These are phyloP conservation scores for Subacronicta megacephala DNA, from an alignment of 2,888 invertebrate genomes.

Conservation along the genomic window DNA sequence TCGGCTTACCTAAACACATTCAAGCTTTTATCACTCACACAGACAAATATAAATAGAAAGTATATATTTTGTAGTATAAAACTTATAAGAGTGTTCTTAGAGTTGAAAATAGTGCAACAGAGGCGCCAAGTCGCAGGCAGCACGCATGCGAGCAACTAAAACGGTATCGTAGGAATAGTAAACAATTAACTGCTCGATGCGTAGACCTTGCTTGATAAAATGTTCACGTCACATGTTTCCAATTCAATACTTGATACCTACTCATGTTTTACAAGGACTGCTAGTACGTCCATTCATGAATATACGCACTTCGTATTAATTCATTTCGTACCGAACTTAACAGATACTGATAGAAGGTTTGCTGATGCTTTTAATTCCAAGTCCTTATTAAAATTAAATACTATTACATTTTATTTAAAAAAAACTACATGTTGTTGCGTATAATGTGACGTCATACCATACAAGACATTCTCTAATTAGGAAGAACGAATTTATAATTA, in stretches of 20 bases:
- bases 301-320: slow-evolving; percentile 34
- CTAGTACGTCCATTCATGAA: slow-evolving; percentile 55
- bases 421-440: slow-evolving; percentile 58
- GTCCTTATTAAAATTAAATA: slow-evolving; percentile 15
- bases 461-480: slow-evolving; percentile 70
- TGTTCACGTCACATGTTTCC: slow-evolving; percentile 73
- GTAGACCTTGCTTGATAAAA: slow-evolving; percentile 79
- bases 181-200: slow-evolving; percentile 82
- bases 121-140: slow-evolving; percentile 65
- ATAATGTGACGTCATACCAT: slow-evolving; percentile 62
- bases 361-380: slow-evolving; percentile 14
- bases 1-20: slow-evolving; percentile 79
- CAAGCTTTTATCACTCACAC: slow-evolving; percentile 76
- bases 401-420: slow-evolving; percentile 20
- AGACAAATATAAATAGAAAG: slow-evolving; percentile 59
- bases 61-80: slow-evolving; percentile 61
- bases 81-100: slow-evolving; percentile 65
- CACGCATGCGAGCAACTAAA: slow-evolving; percentile 77
- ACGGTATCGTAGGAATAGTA: slow-evolving; percentile 84
- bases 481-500: slow-evolving; percentile 73
- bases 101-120: slow-evolving; percentile 60
- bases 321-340: slow-evolving; percentile 17
- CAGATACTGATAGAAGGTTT: background rate
- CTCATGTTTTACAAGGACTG: slow-evolving; percentile 63
- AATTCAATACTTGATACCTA: slow-evolving; percentile 65